These are phyloP conservation scores for Laspeyria flexula DNA, from an alignment of 2,888 invertebrate genomes.

Conservation along the genomic window DNA sequence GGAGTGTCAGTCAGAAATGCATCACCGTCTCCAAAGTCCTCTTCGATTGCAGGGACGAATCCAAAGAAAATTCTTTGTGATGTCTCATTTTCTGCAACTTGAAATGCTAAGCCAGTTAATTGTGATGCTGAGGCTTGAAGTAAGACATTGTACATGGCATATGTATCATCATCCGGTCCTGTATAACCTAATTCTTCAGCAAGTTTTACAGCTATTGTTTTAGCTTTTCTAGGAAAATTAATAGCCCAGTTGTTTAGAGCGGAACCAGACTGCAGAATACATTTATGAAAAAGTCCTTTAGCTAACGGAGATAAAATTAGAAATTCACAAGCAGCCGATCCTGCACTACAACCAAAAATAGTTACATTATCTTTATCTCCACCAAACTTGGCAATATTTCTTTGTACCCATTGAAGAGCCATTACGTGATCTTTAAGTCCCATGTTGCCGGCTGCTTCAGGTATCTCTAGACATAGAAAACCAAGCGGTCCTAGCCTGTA, in stretches of 20 bases:
- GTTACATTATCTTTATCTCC: constrained; percentile 67
- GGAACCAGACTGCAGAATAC: constrained; percentile 65
- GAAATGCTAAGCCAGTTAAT: constrained; percentile 33
- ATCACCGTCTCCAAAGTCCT: constrained; percentile 53
- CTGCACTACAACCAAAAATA: constrained; percentile 63
- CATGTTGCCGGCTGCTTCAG: constrained; percentile 68
- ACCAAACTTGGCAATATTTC: constrained; percentile 59
- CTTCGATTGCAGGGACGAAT: constrained; percentile 65
- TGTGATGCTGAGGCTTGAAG: constrained; percentile 31
- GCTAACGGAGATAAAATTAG: constrained; percentile 54
- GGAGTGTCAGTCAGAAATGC: constrained; percentile 60
- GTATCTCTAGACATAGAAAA: constrained; percentile 61
- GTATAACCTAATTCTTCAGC: constrained; percentile 49
- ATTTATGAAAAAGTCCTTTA: constrained; percentile 64
- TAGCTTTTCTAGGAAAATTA: constrained; percentile 41
- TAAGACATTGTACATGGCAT: constrained; percentile 48
- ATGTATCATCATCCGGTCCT: constrained; percentile 41
- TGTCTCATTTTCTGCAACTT: constrained; percentile 6
- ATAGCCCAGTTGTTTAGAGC: constrained; percentile 60
- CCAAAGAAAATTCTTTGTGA: constrained; percentile 26
- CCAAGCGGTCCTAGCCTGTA: constrained; percentile 72
- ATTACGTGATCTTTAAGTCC: constrained; percentile 67
- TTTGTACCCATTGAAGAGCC: constrained; percentile 64
- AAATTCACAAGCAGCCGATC: constrained; percentile 61
- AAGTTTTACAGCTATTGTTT: constrained; percentile 41